phyloP scores from a whole-genome alignment of 2,888 invertebrate species.

The Trissolcus japonicus region DNA sequence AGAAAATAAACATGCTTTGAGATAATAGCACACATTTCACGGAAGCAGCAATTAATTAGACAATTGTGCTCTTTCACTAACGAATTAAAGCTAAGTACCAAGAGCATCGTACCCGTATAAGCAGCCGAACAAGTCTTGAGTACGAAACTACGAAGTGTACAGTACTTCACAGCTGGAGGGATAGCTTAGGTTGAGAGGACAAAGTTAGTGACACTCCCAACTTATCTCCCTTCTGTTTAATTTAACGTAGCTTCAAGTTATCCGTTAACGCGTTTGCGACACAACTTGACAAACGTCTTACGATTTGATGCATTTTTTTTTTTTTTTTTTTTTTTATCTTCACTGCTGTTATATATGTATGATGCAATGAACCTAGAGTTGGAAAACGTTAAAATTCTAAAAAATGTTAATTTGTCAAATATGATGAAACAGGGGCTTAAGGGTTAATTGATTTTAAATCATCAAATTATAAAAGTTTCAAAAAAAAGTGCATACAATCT shows the following conservation, averaged over 20 bases:
- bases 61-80: slow-evolving; percentile 59
- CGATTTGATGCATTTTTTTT: slow-evolving; percentile 32
- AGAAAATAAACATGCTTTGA: slow-evolving; percentile 52
- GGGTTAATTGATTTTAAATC: too few species aligned
- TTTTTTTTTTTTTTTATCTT: background rate
- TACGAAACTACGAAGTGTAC: slow-evolving; percentile 56
- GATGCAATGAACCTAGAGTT: too few species aligned
- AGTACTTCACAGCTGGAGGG: slow-evolving; percentile 53
- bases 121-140: slow-evolving; percentile 58
- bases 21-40: slow-evolving; percentile 54
- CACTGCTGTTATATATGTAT: too few species aligned
- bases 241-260: slow-evolving; percentile 71
- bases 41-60: slow-evolving; percentile 55
- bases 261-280: slow-evolving; percentile 65
- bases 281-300: slow-evolving; percentile 36
- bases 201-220: slow-evolving; percentile 69
- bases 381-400: too few species aligned
- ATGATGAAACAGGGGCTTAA: too few species aligned
- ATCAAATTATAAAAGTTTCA: too few species aligned
- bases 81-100: slow-evolving; percentile 58
- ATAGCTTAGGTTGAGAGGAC: slow-evolving; percentile 56
- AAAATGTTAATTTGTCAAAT: too few species aligned
- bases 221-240: slow-evolving; percentile 71
- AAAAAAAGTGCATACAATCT: too few species aligned
- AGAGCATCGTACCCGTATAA: slow-evolving; percentile 57